Evolutionary conservation across 2,113 vertebrate genomes (phyloP).

Genomic region (Noctilio leporinus): DNA sequence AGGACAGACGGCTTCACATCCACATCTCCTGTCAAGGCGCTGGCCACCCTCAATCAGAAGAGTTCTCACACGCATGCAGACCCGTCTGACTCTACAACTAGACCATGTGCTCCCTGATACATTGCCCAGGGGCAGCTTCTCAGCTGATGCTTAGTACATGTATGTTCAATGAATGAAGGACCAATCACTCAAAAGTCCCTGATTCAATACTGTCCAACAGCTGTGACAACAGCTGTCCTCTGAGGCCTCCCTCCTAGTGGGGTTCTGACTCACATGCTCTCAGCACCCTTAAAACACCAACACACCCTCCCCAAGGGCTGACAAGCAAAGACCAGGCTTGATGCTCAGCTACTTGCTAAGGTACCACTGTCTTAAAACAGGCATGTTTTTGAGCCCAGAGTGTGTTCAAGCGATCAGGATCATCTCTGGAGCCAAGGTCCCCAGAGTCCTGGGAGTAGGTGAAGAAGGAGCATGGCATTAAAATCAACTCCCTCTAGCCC

Average conservation of each 20-base stretch:
- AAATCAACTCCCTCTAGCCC: not conserved
- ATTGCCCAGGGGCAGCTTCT: not conserved
- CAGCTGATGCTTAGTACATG: not conserved
- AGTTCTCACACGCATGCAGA: rapidly evolving
- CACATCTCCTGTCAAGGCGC: not conserved
- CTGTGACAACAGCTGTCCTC: not conserved
- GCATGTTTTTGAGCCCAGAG: no score
- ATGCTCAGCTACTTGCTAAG: not conserved
- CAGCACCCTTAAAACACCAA: not conserved
- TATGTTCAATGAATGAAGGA: not conserved
- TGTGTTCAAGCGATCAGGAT: not conserved
- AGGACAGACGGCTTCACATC: not conserved
- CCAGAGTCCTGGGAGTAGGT: not conserved
- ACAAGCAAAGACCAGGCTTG: not conserved
- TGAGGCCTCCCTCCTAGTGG: not conserved
- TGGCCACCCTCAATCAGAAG: not conserved
- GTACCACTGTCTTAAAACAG: not conserved
- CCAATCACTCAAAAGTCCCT: not conserved
- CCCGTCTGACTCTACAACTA: not conserved
- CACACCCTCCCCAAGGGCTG: not conserved
- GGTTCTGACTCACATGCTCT: not conserved
- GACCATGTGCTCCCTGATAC: not conserved
- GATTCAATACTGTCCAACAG: not conserved
- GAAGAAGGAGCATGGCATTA: not conserved
- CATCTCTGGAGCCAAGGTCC: not conserved